phyloP scores from a whole-genome alignment of 1,140 invertebrate genomes.

The Maniola jurtina region DNA sequence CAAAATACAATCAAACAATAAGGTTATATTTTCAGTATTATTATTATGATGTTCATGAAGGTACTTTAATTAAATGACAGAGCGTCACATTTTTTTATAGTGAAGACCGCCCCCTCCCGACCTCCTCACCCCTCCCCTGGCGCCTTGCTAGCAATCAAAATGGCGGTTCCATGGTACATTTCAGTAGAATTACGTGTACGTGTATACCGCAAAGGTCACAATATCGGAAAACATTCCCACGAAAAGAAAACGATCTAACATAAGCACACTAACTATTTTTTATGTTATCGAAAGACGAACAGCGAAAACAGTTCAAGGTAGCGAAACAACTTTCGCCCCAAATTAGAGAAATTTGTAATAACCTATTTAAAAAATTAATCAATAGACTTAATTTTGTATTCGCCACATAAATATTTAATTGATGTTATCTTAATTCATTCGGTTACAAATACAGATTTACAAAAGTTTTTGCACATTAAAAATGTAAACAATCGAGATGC shows the following conservation, averaged over 20 bases:
- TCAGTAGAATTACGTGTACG: slow-evolving; percentile 59
- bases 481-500: slow-evolving; percentile 12
- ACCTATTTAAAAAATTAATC: background rate
- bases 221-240: slow-evolving; percentile 20
- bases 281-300: background rate
- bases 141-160: slow-evolving; percentile 71
- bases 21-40: slow-evolving; percentile 53
- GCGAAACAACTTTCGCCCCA: slow-evolving; percentile 24
- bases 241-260: slow-evolving; percentile 11
- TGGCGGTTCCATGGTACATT: slow-evolving; percentile 67
- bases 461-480: background rate
- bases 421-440: background rate
- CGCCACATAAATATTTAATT: background rate
- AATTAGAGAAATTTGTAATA: background rate
- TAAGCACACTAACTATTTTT: slow-evolving; percentile 4
- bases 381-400: background rate
- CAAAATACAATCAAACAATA: slow-evolving; percentile 49
- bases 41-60: slow-evolving; percentile 37
- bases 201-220: slow-evolving; percentile 40
- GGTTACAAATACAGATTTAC: background rate
- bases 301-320: slow-evolving; percentile 27
- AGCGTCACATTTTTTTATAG: slow-evolving; percentile 67
- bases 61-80: slow-evolving; percentile 43
- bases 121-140: slow-evolving; percentile 49
- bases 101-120: slow-evolving; percentile 49